Evolutionary conservation across 1,140 invertebrate genomes (phyloP).

Genomic region (Lepidurus arcticus): DNA sequence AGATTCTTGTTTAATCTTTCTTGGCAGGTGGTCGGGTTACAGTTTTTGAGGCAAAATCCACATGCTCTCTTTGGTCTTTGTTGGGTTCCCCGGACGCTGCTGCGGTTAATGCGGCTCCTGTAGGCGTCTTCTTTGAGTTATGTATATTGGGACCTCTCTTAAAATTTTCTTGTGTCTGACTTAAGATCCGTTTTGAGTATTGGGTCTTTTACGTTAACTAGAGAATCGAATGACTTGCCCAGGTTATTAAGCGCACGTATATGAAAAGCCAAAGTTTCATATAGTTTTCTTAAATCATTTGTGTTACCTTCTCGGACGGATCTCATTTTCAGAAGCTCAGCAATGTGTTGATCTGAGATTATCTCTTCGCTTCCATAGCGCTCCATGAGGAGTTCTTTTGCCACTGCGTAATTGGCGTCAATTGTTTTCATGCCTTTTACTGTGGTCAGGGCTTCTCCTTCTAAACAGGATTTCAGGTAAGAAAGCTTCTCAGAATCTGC

Average conservation of each 20-base stretch:
- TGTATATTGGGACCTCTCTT: neutral
- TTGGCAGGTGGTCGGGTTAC: neutral
- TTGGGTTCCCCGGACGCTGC: neutral
- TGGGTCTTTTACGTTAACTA: slow-evolving; percentile 2
- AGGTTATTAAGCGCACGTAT: slow-evolving; percentile 3
- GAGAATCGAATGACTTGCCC: neutral
- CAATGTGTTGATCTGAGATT: slow-evolving; percentile 7
- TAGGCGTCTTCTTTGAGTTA: neutral
- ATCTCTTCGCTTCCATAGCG: neutral
- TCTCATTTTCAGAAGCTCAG: neutral
- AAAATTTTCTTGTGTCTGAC: neutral
- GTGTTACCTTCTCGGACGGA: neutral
- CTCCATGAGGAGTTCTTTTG: neutral
- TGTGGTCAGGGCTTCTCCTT: no score
- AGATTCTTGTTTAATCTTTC: neutral
- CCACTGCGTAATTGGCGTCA: slow-evolving; percentile 23
- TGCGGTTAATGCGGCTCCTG: neutral
- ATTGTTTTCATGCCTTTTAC: slow-evolving; percentile 16
- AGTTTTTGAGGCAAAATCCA: neutral
- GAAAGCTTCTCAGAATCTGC: no score
- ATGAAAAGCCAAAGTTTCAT: slow-evolving; percentile 24
- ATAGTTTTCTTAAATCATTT: neutral
- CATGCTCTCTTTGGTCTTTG: neutral
- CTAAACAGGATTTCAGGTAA: no score
- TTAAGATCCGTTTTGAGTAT: neutral